Base-by-base conservation (phyloP, 2,113 vertebrate species). In the Anhinga anhinga region DNA sequence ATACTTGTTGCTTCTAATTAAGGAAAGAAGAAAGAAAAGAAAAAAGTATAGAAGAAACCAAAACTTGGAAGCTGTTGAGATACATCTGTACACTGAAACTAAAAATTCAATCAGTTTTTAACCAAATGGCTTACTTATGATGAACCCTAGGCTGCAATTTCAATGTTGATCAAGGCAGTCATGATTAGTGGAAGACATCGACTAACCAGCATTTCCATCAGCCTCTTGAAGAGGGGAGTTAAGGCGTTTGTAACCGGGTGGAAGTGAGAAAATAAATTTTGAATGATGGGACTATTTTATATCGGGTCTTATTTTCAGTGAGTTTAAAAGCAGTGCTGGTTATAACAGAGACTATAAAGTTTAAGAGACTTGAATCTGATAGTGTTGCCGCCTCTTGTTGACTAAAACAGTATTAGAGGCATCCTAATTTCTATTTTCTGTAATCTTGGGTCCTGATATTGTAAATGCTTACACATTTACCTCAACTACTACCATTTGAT, bases 371-470 rank as follows among this genome's bases (percentile, higher is more conserved):
- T 72, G 22, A n/a, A 25, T 62, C 40, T 84, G 15, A n/a, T 69
- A 36, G 3, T 62, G 18, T 50, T 50, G 13, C 66, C 8, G 78
- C 19, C 71, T 50, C 19, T 56, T 69, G 10, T 38, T 70, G n/a
- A 73, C 73, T 66, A 21, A 70, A 50, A 29, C 19, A 73, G 10
- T 20, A 50, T 76, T n/a, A 52, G 32, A 52, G 17, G 21, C 26
- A 71, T 70, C 15, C 5, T 45, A 4, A 25, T 62, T n/a, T 49
- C 26, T 84, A 0, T 76, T 79, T 89, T 40, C n/a, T 61, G 5
- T 38, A 6, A 29, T 82, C 14, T 55, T 0, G 0, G 5, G 4
- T 55, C 13, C 66, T 67, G 16, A 30, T 86, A 36, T 0, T 86
- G 15, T 63, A 72, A 79, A 44, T 58, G 16, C 14, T 56, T 82